Evolutionary conservation across 37 sponge, comb jelly and placozoan genomes (phyloP), one percentile per base, ranked within the genome.

Genomic region (Hexactinellida sp.): DNA sequence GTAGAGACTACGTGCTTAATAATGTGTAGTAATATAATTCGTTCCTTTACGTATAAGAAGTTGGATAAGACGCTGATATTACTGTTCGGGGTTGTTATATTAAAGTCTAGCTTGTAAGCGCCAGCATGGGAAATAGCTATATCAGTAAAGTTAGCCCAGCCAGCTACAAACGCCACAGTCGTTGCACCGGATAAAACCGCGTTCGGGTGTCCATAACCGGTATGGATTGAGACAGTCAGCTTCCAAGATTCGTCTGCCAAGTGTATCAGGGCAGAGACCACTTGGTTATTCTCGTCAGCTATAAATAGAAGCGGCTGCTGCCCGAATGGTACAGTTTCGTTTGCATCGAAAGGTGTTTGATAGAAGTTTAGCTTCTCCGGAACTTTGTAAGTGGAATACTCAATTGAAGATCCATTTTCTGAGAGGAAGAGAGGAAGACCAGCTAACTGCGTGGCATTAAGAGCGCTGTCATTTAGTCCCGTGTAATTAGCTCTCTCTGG

Each of bases 51-150:
- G 3, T 63, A 1, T 25, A 63, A 28, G 3, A 63, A 63, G 13
- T 25, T 28, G 13, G 76, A 63, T 32, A 23, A 10, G 5, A 63
- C 34, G 5, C 19, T 25, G 25, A 63, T 7, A n/a, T 63, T 63
- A 63, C 28, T 63, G 3, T 63, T 10, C 47, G 95, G 95, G 54
- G 83, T 87, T 0, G 89, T 85, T 0, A 93, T 88, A 16, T 28
- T 83, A 38, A 93, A 91, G 21, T 55, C 38, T 32, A 95, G 55
- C 7, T 0, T 5, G 51, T 91, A 92, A 9, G 16, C 82, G 24
- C 93, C 95, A 13, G 88, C 88, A 37, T 91, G 89, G 54, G 85
- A 86, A 63, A 95, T 85, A 21, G 83, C 16, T 19, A 91, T 63
- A 34, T 87, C 84, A n/a, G 91, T 54, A 86, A 89, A 91, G 30